A percentile compares a stretch with the other conserved stretches of the same genome.
Evolutionary conservation across 35 echinoderm and acorn worm species (phyloP).

Genomic region (Chiridota heheva): DNA sequence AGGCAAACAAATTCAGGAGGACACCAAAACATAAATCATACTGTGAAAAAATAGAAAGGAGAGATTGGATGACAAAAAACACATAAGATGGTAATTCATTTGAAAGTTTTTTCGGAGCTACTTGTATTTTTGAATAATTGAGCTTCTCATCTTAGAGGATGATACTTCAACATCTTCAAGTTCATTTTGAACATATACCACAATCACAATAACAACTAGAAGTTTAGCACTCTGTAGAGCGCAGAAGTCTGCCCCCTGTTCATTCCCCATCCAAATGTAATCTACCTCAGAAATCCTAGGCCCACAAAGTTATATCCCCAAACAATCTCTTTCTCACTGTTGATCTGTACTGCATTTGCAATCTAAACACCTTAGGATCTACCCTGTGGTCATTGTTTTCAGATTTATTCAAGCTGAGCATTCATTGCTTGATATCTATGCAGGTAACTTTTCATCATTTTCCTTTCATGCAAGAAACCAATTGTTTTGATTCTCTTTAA

Average conservation of each 20-base stretch:
- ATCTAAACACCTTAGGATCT: too few relatives aligned
- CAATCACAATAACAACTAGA: background rate
- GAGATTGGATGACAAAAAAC: background rate
- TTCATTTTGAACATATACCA: background rate
- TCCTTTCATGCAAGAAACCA: too few relatives aligned
- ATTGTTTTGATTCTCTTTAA: too few relatives aligned
- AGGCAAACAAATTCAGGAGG: conserved; percentile 38
- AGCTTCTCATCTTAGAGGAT: background rate
- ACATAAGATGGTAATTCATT: background rate
- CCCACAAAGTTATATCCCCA: too few relatives aligned
- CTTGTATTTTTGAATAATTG: background rate
- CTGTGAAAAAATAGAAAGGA: conserved; percentile 41
- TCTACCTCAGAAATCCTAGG: background rate
- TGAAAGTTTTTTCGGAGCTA: background rate
- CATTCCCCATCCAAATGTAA: background rate
- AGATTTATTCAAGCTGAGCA: too few relatives aligned
- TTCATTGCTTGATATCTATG: too few relatives aligned
- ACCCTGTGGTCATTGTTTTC: too few relatives aligned
- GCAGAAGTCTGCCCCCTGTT: background rate
- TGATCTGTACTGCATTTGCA: too few relatives aligned
- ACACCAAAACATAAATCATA: conserved; percentile 82
- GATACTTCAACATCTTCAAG: background rate
- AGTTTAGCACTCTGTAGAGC: too few relatives aligned
- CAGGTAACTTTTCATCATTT: too few relatives aligned
- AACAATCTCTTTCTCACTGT: too few relatives aligned